A percentile compares a stretch with the other conserved stretches of the same genome.
These are phyloP conservation scores for Epiperipatus broadwayi DNA, from an alignment of 2,888 invertebrate species.

Conservation along the genomic window DNA sequence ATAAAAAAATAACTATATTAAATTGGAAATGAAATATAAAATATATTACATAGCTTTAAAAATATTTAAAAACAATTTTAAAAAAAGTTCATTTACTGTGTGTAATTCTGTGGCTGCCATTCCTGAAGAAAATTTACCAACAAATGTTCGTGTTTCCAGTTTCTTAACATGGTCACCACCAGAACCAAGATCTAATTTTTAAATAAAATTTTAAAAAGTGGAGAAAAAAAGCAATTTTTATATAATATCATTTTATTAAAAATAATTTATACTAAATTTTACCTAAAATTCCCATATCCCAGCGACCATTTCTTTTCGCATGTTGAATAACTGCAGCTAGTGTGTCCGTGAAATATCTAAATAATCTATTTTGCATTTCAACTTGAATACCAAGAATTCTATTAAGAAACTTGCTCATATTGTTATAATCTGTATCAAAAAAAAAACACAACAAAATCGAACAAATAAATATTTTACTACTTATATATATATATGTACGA, in stretches of 20 bases:
- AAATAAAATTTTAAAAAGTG: constrained; percentile 14
- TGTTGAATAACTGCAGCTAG: constrained; percentile 72
- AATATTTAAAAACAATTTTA: background rate
- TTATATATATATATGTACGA: no score
- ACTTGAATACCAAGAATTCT: constrained; percentile 91
- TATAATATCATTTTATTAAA: background rate
- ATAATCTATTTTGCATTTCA: constrained; percentile 81
- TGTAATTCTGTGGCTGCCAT: constrained; percentile 72
- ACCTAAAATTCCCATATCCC: constrained; percentile 75
- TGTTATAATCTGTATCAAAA: constrained; percentile 51
- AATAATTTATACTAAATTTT: constrained; percentile 11
- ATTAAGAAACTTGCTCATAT: constrained; percentile 96
- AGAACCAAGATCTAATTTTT: constrained; percentile 70
- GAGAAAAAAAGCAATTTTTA: background rate
- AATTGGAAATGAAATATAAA: background rate
- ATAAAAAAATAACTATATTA: no score
- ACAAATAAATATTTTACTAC: no score
- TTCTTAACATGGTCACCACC: constrained; percentile 77
- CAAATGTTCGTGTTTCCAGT: constrained; percentile 58
- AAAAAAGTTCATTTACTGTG: constrained; percentile 23
- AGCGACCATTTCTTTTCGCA: constrained; percentile 80
- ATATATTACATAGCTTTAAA: constrained; percentile 10
- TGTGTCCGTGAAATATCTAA: constrained; percentile 93
- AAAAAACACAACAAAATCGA: constrained; percentile 6
- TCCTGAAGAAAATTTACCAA: constrained; percentile 72